Conservation (phyloP, 1,140 invertebrate species). For the Augochlora pura region DNA sequence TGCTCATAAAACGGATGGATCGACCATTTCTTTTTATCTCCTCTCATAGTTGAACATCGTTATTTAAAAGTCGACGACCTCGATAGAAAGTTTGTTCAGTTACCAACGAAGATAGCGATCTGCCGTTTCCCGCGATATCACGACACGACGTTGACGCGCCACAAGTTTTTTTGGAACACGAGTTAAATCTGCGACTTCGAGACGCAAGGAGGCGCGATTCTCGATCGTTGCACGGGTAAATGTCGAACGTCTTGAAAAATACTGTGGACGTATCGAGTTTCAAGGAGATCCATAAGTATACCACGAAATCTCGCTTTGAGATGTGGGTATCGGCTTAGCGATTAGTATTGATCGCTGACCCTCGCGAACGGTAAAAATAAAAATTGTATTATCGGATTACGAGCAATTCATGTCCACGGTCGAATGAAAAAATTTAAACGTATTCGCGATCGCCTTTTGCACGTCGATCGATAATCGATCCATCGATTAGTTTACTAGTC, state of each 20-base stretch:
- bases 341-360: neutral
- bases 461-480: no score
- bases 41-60: conserved; percentile 14
- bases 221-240: conserved; percentile 18
- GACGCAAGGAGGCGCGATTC: neutral
- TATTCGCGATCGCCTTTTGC: no score
- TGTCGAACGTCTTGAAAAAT: neutral
- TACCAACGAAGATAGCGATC: conserved; percentile 29
- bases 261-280: neutral
- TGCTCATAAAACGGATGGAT: neutral
- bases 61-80: conserved; percentile 29
- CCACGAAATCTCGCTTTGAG: neutral
- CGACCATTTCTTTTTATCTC: neutral
- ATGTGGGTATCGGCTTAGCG: neutral
- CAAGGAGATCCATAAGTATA: conserved; percentile 17
- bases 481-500: no score
- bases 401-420: no score
- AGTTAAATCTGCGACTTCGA: neutral
- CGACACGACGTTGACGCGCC: conserved; percentile 19
- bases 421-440: neutral
- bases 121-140: conserved; percentile 27
- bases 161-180: conserved; percentile 15
- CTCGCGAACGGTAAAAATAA: neutral
- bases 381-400: conserved; percentile 8
- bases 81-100: conserved; percentile 35